Base-by-base conservation (phyloP, 2,888 invertebrate species). In the Sceliomorpha sp. region DNA sequence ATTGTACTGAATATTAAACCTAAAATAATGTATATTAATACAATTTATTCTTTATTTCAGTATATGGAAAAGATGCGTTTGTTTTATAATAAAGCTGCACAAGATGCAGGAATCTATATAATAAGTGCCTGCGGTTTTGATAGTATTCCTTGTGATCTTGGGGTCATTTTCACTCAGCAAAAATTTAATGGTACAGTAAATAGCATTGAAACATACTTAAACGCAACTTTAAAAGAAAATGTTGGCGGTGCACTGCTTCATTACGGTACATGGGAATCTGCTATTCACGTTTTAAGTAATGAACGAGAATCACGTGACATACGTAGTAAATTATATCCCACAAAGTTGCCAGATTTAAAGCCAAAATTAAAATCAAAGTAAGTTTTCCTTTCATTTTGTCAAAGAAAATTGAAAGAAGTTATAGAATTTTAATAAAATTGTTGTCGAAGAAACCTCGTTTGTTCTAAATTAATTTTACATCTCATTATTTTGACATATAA, bases 91-190 rank as follows among this genome's bases (percentile, higher is more conserved):
- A 90, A 92, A 59, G 85, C 88, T 32, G 97, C 97, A 0, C 89
- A 92, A 77, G 92, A 95, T 75, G 94, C 94, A 6, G 94, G 94
- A n/a, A 91, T 96, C 2, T 98, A 94, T 87, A 90, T 98, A 5
- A 89, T 99, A 17, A 96, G 96, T 74, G 94, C 98, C 0, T 98
- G 98, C 89, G 98, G 98, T 20, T 95, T 96, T 86, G 98, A 98
- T 88, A 95, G 96, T 80, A 94, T 98, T 73, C 98, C 98, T 9
- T 91, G 92, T 39, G 98, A 99, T 83, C 89, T 98, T 89, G 98
- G 98, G 0, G 89, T 95, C 0, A 88, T 94, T n/a, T 96, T 91
- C 86, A 89, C 95, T 31, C 92, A 94, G 80, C 89, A 94, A 72
- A 91, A 96, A 78, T 97, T 97, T 82, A 90, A 91, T 70, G 96